These are phyloP conservation scores for Melopsittacus undulatus DNA, from an alignment of 2,797 vertebrate genomes.

Conservation along the genomic window DNA sequence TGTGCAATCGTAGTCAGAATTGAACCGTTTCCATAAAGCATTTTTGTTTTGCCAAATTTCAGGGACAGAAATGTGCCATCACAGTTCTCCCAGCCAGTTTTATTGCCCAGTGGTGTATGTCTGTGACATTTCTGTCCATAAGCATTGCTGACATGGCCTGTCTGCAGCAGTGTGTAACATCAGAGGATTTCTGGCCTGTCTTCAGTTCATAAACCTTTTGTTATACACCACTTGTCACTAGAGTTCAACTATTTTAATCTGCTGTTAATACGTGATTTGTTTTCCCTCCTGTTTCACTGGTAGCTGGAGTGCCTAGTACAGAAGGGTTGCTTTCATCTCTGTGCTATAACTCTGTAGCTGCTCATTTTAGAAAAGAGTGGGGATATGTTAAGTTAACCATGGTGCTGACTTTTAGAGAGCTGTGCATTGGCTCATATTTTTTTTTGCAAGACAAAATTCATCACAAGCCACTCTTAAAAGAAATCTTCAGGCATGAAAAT, in stretches of 20 bases:
- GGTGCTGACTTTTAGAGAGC: background rate
- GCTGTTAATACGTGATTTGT: background rate
- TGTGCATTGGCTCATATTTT: background rate
- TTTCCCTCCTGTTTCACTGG: background rate
- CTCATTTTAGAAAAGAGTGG: background rate
- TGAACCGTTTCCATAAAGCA: background rate
- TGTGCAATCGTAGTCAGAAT: background rate
- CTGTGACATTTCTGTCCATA: background rate
- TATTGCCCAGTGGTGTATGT: background rate
- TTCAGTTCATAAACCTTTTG: constrained; percentile 8
- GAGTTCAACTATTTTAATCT: constrained; percentile 11
- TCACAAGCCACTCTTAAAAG: background rate
- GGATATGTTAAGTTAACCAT: background rate
- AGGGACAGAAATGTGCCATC: background rate
- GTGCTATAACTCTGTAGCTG: background rate
- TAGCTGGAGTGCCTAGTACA: background rate
- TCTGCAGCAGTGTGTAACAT: background rate
- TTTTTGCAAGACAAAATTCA: background rate
- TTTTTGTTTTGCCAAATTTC: background rate
- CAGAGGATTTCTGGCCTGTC: background rate
- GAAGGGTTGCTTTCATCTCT: background rate
- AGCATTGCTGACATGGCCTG: background rate
- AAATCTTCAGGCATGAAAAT: constrained; percentile 26
- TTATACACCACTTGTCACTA: background rate
- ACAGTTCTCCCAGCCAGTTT: background rate